Base-by-base conservation (phyloP, 2,113 vertebrate species). In the Eupsittula cactorum region DNA sequence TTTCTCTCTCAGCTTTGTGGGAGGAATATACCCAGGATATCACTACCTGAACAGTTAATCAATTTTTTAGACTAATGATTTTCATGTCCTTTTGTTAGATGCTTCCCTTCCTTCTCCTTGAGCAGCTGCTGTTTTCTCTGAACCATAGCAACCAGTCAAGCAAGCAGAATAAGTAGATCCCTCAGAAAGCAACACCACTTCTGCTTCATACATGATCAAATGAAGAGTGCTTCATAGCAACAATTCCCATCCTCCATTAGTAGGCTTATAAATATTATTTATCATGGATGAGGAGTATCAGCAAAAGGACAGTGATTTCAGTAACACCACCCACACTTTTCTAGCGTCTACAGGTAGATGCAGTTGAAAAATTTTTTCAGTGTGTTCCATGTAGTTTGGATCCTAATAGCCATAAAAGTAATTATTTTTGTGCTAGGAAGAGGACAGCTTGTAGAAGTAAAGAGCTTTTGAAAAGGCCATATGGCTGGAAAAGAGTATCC, bases 141-240 rank as follows among this genome's bases (percentile, higher is more conserved):
- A 97, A 95, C 81, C 93, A 91, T 96, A 87, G 90, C 94, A 96
- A 96, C 89, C 84, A 90, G 84, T 57, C 82, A 93, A 95, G 88
- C 62, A 93, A 95, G 86, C 60, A 96, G 83, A 89, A 44, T 91
- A 82, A 91, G 86, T 6, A 84, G 47, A 47, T 87, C 28, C 33
- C 74, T 79, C 65, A 73, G 73, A 91, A 96, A 95, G 46, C 68
- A 96, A n/a, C 76, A 95, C 24, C 76, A 95, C 0, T 39, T 90
- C 94, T 60, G 24, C 39, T 90, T 65, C 55, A 64, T n/a, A 71
- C 33, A 70, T 46, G 53, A 87, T 88, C 63, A 75, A 59, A 59
- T 49, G 55, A 85, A 57, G 46, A 81, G 8, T 60, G 47, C 50
- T 76, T 96, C 79, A 68, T 85, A 92, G 89, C 81, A 92, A 80